Percentiles rank a stretch among this genome's conserved stretches.
phyloP scores from a whole-genome alignment of 2,113 vertebrate species.

The Corythornis madagascariensis region DNA sequence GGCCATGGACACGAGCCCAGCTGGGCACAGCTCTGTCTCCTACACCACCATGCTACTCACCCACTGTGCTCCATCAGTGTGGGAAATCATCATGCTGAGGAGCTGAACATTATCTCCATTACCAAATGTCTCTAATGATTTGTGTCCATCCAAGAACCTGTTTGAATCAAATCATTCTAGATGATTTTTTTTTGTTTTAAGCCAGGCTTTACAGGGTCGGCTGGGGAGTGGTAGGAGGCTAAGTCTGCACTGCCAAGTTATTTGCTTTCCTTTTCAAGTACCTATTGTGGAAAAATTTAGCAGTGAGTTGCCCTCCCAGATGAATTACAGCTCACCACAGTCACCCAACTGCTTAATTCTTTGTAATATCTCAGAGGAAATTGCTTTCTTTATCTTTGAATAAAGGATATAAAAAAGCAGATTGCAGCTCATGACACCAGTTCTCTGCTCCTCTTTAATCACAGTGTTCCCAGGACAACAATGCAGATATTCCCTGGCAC shows the following conservation, averaged over 20 bases:
- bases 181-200: not conserved
- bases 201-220: not conserved
- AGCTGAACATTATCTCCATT: not conserved
- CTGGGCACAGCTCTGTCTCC: not conserved
- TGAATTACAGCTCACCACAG: not conserved
- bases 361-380: conserved; percentile 4
- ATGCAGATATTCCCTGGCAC: not conserved
- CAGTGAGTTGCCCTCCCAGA: not conserved
- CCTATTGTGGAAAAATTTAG: not conserved
- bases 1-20: not conserved
- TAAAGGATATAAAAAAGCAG: not conserved
- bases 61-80: not conserved
- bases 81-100: conserved; percentile 38
- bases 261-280: not conserved
- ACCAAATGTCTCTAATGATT: conserved; percentile 3
- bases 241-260: not conserved
- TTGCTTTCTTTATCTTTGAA: not conserved
- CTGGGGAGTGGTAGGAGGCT: not conserved
- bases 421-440: not conserved
- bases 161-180: not conserved
- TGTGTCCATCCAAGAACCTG: not conserved
- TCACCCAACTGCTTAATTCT: not conserved
- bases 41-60: not conserved
- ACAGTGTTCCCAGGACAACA: not conserved
- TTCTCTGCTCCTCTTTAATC: not conserved